A percentile compares a stretch with the other conserved stretches of the same genome.
Conservation (phyloP, 2,888 invertebrate genomes). For the Stegana nigrithorax region DNA sequence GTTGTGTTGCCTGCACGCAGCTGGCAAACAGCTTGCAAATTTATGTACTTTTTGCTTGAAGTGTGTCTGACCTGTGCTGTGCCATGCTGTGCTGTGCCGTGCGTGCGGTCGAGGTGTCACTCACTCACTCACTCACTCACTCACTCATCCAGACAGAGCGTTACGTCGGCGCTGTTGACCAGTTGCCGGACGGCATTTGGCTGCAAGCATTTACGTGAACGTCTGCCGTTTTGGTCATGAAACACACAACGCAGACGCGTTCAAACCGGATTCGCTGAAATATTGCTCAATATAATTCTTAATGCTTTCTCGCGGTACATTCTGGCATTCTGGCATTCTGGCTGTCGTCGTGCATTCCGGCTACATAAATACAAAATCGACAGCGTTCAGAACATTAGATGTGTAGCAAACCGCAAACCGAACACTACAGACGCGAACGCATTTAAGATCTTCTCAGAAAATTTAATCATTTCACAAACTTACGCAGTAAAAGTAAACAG, state of each 20-base stretch:
- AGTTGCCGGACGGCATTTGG: neutral
- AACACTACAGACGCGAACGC: slow-evolving; percentile 29
- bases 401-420: slow-evolving; percentile 49
- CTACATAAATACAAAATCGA: slow-evolving; percentile 49
- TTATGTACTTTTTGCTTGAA: too few species aligned
- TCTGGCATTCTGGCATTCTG: neutral
- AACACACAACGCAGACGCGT: slow-evolving; percentile 13
- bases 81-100: neutral
- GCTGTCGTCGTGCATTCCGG: neutral
- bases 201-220: neutral
- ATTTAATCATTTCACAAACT: neutral
- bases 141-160: neutral
- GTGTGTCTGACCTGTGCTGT: slow-evolving; percentile 10
- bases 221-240: neutral
- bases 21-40: too few species aligned
- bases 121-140: neutral
- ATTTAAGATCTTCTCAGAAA: neutral
- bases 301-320: slow-evolving; percentile 28
- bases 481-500: neutral
- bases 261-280: slow-evolving; percentile 7
- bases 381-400: slow-evolving; percentile 50
- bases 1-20: too few species aligned
- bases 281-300: slow-evolving; percentile 20
- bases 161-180: too few species aligned
- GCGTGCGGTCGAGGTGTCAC: neutral